Evolutionary conservation across 2,113 vertebrate species (phyloP).

Genomic region (Macquaria australasica): DNA sequence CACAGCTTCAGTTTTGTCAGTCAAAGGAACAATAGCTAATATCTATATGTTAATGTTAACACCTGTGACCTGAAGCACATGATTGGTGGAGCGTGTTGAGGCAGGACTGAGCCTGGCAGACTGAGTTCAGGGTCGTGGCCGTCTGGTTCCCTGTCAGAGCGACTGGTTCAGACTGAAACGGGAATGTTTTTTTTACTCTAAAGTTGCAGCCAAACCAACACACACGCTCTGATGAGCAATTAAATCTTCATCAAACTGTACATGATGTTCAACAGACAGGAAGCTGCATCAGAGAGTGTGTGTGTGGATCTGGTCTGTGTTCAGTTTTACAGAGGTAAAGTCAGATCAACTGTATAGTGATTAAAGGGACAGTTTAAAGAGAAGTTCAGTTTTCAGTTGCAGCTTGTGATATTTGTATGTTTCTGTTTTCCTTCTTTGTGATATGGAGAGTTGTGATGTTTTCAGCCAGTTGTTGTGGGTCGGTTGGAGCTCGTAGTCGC

Average conservation of each 20-base stretch:
- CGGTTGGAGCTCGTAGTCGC: slow-evolving; percentile 60
- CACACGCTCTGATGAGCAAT: slow-evolving; percentile 8
- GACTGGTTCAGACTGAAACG: background rate
- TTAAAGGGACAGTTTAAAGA: background rate
- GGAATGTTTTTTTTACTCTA: slow-evolving; percentile 21
- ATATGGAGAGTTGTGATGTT: slow-evolving; percentile 52
- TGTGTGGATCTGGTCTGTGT: slow-evolving; percentile 28
- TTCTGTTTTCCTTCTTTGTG: slow-evolving; percentile 44
- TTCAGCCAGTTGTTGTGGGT: slow-evolving; percentile 56
- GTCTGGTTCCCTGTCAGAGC: slow-evolving; percentile 23
- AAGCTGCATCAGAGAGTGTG: slow-evolving; percentile 11
- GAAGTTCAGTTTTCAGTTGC: background rate
- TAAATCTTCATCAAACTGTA: background rate
- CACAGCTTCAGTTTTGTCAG: background rate
- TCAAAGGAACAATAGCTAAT: background rate
- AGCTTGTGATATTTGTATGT: slow-evolving; percentile 45
- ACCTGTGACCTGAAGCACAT: background rate
- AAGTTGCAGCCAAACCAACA: slow-evolving; percentile 20
- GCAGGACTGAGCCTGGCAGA: slow-evolving; percentile 8
- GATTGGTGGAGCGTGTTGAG: background rate
- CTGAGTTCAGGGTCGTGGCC: background rate
- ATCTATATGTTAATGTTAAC: background rate
- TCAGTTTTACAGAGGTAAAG: background rate
- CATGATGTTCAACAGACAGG: background rate
- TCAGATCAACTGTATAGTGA: slow-evolving; percentile 28